Base-by-base conservation (phyloP, 2,113 vertebrate species). In the Carollia perspicillata region DNA sequence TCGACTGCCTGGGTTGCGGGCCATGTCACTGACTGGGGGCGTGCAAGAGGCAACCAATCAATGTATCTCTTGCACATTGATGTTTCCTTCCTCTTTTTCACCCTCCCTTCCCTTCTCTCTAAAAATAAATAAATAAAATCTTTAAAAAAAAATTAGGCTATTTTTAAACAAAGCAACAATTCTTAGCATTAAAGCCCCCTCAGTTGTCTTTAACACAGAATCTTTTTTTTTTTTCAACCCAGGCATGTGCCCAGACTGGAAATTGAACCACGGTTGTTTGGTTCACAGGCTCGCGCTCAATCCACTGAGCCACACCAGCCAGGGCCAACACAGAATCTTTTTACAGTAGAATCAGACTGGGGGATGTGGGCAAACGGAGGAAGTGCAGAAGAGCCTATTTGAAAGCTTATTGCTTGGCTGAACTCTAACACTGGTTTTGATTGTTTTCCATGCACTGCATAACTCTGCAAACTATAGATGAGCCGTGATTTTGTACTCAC, bases 401-500 rank as follows among this genome's bases (percentile, higher is more conserved):
- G 5, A 37, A n/a, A 51, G 22, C 14, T 55, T 44, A 51, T 1
- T 68, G 44, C 23, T 90, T 90, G 44, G 65, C 1, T 94, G 28
- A 6, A 75, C 75, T 89, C 12, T 30, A 79, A n/a, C 65, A 63
- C 14, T 49, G 42, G 90, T 74, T 90, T 49, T 35, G 3, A 47
- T 86, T 74, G 92, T 84, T 86, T 60, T 30, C 42, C 69, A 97
- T 11, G 60, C 0, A 80, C 53, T 51, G 26, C 7, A 66, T 17
- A 3, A 30, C 65, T 8, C 68, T 81, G 17, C 68, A 96, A 86
- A 95, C 63, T 42, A 35, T 37, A 47, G 30, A 89, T 47, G 77
- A 97, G 12, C 4, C 89, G 26, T 74, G 1, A 5, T 49, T 37
- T 65, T 96, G 93, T 96, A 99, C 99, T 99, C 96, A 99, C 99